Conservation (phyloP, 2,797 vertebrate genomes). For the Eulemur coronatus region DNA sequence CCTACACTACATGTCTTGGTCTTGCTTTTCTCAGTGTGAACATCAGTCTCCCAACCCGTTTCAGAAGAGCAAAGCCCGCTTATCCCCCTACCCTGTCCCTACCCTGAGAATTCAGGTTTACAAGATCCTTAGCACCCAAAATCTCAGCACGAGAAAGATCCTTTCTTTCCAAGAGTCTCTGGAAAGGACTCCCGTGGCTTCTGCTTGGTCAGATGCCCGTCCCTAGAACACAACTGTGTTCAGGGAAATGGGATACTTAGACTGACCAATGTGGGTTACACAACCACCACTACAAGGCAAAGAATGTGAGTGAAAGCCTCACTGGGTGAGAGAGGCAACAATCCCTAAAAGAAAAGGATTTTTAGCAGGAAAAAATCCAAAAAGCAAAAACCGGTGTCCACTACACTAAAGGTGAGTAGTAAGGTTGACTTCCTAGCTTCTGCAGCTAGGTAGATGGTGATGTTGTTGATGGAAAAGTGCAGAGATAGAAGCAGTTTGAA, state of each 20-base stretch:
- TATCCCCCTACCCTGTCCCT: fast-evolving
- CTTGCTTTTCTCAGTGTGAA: background rate
- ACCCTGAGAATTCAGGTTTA: background rate
- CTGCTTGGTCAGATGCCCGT: background rate
- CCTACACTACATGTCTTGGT: background rate
- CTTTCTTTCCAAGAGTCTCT: background rate
- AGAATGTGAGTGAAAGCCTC: background rate
- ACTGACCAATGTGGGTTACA: background rate
- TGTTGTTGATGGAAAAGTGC: background rate
- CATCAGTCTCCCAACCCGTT: background rate
- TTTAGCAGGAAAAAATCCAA: background rate
- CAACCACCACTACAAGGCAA: background rate
- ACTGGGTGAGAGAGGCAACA: background rate
- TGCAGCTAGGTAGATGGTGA: background rate
- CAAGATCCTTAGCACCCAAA: background rate
- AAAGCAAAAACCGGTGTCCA: background rate
- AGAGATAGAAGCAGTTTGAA: background rate
- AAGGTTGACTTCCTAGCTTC: background rate
- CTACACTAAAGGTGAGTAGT: background rate
- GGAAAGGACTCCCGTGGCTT: background rate
- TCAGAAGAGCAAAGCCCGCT: background rate
- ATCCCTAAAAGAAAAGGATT: background rate
- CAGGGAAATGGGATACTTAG: background rate
- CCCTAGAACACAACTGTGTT: background rate
- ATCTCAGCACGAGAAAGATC: background rate